These are phyloP conservation scores for Desoria tigrina DNA, from an alignment of 2,888 invertebrate genomes.

Conservation along the genomic window DNA sequence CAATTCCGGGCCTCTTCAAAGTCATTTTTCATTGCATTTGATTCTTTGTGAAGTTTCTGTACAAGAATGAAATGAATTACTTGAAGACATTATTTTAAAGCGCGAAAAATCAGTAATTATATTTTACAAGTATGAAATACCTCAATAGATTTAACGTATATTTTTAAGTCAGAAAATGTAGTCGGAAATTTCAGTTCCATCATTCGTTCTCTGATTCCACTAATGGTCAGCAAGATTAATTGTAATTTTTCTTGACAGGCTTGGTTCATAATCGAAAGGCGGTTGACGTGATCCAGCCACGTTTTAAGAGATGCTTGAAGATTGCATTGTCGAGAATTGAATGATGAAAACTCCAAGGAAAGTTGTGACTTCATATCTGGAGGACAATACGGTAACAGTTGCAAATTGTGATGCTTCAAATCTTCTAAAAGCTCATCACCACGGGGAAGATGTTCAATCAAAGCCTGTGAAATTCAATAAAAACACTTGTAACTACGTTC, in stretches of 20 bases:
- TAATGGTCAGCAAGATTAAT: conserved; percentile 28
- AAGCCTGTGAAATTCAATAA: conserved; percentile 24
- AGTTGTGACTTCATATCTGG: conserved; percentile 46
- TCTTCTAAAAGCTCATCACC: conserved; percentile 47
- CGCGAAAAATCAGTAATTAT: not conserved
- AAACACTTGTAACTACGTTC: conserved; percentile 10
- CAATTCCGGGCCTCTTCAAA: conserved; percentile 72
- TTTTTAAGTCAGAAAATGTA: conserved; percentile 43
- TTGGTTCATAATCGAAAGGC: conserved; percentile 39
- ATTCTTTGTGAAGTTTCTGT: conserved; percentile 63
- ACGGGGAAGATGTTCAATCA: conserved; percentile 38
- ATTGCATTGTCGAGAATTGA: conserved; percentile 41
- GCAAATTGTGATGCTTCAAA: conserved; percentile 33
- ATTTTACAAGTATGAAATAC: conserved; percentile 6
- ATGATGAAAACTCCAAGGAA: conserved; percentile 42
- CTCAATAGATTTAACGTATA: conserved; percentile 35
- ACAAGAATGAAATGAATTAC: conserved; percentile 8
- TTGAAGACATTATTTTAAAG: not conserved
- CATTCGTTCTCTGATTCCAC: conserved; percentile 36
- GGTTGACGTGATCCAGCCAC: conserved; percentile 50
- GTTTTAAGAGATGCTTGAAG: conserved; percentile 49
- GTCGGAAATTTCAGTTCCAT: conserved; percentile 36
- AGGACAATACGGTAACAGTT: conserved; percentile 34
- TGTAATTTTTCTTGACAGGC: conserved; percentile 38
- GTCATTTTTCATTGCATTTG: conserved; percentile 64